Evolutionary conservation across 2,888 invertebrate genomes (phyloP).

Genomic region (Watsonalla cultraria): DNA sequence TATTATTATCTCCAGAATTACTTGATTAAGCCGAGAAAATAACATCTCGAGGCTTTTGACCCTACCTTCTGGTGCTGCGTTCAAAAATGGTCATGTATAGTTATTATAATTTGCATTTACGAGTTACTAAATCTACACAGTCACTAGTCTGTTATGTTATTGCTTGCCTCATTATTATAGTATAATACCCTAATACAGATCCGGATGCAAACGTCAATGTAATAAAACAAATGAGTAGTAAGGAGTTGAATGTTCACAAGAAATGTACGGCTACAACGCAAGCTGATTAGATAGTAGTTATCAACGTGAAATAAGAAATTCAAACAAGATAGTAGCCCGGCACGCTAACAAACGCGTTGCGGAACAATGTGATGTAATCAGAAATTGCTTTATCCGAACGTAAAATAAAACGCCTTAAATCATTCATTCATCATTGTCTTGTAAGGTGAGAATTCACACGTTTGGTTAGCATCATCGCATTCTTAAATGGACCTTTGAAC

Average conservation of each 20-base stretch:
- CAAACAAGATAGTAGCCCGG: neutral
- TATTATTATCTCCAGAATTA: too few relatives aligned
- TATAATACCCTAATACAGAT: too few relatives aligned
- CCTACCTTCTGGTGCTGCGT: too few relatives aligned
- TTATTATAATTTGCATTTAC: too few relatives aligned
- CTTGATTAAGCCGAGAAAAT: too few relatives aligned
- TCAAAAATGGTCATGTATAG: too few relatives aligned
- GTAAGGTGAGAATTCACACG: slow-evolving; percentile 29
- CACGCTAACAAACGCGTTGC: slow-evolving; percentile 2
- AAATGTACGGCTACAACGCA: neutral
- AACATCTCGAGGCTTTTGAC: too few relatives aligned
- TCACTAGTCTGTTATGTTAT: too few relatives aligned
- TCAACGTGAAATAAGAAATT: slow-evolving; percentile 7
- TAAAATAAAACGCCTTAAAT: slow-evolving; percentile 16
- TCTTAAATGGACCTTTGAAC: too few relatives aligned
- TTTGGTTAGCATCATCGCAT: slow-evolving; percentile 24
- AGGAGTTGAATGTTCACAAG: neutral
- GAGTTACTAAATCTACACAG: too few relatives aligned
- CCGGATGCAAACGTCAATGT: neutral
- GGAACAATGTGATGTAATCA: slow-evolving; percentile 26
- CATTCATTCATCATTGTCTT: slow-evolving; percentile 33
- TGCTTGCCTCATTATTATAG: too few relatives aligned
- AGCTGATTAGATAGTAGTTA: slow-evolving; percentile 10
- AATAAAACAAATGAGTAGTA: neutral
- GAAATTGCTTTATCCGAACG: slow-evolving; percentile 27